A percentile compares a stretch with the other conserved stretches of the same genome.
phyloP scores from a whole-genome alignment of 2,113 vertebrate species.

The Odontesthes bonariensis region DNA sequence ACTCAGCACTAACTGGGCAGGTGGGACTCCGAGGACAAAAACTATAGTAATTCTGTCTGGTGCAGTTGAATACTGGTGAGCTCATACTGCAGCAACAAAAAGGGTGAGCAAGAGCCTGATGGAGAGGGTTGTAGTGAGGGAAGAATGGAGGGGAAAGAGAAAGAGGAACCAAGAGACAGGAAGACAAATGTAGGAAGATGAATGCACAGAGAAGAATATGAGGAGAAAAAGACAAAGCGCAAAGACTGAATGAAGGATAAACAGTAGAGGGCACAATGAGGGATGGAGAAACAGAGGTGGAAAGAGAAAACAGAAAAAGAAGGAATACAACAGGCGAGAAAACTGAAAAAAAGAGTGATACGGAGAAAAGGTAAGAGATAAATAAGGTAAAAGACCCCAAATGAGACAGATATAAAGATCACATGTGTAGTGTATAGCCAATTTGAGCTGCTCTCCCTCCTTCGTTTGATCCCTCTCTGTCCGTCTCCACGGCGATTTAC shows the following conservation, averaged over 20 bases:
- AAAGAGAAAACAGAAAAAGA: not conserved
- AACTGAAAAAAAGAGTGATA: not conserved
- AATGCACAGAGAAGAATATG: constrained; percentile 13
- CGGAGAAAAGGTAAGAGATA: not conserved
- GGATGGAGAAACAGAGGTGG: not conserved
- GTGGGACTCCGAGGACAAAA: constrained; percentile 35
- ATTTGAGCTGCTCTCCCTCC: constrained; percentile 67
- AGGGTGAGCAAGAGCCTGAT: constrained; percentile 16
- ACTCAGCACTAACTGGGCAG: constrained; percentile 14
- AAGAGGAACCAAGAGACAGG: constrained; percentile 4
- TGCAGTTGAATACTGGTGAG: constrained; percentile 67
- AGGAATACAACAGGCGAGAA: not conserved
- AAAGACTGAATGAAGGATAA: not conserved
- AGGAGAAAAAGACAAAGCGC: constrained; percentile 19
- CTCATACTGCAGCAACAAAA: constrained; percentile 75
- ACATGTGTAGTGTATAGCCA: constrained; percentile 63
- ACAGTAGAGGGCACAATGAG: not conserved
- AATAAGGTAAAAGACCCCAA: constrained; percentile 14
- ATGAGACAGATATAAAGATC: constrained; percentile 40
- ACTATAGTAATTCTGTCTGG: constrained; percentile 35
- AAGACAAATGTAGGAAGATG: constrained; percentile 5
- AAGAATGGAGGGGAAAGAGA: constrained; percentile 13
- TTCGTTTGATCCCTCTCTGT: constrained; percentile 70
- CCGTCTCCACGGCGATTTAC: constrained; percentile 78
- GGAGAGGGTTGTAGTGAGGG: constrained; percentile 3